Percentiles rank a stretch among this genome's conserved stretches.
These are phyloP conservation scores for Lasioglossum vierecki DNA, from an alignment of 2,888 invertebrate genomes.

Conservation along the genomic window DNA sequence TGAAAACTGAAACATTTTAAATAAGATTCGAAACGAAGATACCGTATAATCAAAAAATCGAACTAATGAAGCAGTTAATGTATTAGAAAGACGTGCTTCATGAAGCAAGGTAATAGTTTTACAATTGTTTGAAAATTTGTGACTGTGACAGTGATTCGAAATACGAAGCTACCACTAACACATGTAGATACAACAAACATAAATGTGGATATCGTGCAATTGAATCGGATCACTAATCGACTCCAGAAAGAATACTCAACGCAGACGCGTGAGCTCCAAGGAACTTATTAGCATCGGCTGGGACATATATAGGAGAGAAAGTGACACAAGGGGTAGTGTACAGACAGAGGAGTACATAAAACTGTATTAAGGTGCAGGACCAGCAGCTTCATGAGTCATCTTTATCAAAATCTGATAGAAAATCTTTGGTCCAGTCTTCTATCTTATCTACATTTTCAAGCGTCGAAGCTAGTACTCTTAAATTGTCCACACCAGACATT, in stretches of 20 bases:
- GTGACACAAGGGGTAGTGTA: constrained; percentile 49
- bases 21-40: not conserved
- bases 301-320: constrained; percentile 44
- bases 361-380: constrained; percentile 84
- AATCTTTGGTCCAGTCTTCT: constrained; percentile 85
- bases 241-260: constrained; percentile 47
- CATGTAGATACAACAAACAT: constrained; percentile 67
- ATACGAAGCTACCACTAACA: constrained; percentile 52
- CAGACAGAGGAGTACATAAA: constrained; percentile 49
- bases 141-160: constrained; percentile 20
- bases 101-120: constrained; percentile 26
- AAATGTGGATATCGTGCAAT: constrained; percentile 65
- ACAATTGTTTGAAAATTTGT: constrained; percentile 11
- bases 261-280: constrained; percentile 54
- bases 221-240: constrained; percentile 59
- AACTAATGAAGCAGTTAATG: not conserved
- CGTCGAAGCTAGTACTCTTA: constrained; percentile 87
- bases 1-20: not conserved
- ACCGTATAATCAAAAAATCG: not conserved
- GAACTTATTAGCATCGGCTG: constrained; percentile 66
- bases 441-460: constrained; percentile 87
- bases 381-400: constrained; percentile 83
- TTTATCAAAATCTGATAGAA: constrained; percentile 84
- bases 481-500: constrained; percentile 88
- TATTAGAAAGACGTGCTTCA: constrained; percentile 29